Evolutionary conservation across 1,140 invertebrate species (phyloP), one percentile per base, ranked within the genome.

Genomic region (Cardiocondyla obscurior): DNA sequence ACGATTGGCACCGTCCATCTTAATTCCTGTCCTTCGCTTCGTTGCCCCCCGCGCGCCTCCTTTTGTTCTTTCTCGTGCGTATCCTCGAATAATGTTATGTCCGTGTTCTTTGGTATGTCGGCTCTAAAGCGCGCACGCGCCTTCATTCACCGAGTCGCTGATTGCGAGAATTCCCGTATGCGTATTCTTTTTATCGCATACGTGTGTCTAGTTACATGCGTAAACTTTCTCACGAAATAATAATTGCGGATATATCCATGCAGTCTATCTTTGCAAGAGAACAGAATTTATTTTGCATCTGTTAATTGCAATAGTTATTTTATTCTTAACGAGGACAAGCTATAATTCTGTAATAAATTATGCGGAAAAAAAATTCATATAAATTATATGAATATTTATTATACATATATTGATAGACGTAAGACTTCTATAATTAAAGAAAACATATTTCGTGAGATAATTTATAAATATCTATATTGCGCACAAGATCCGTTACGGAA

Each of bases 1-100:
- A 93, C 92, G 92, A 94, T 94, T 94, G 93, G 93, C 93, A 93
- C 92, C 92, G 93, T 93, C 90, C 90, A 92, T 94, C 92, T 92
- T 89, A 90, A 92, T 91, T 88, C 86, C 77, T 72, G 57, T 81
- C 76, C 81, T 79, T 86, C 70, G 81, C 73, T 88, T 53, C 28
- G 28, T 53, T 76, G 30, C 83, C 67, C 70, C 70, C 53, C 69
- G 65, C 46, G 53, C 36, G 64, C 46, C 55, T 62, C 82, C n/a
- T n/a, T 87, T 57, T 72, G 64, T 69, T n/a, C 83, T 46, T 82
- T 83, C 77, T 62, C 85, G 25, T 81, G 89, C 88, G 86, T 92
- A 93, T 92, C 91, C 92, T 85, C 73, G 84, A 89, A 89, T 90
- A 92, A 93, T 93, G 92, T 93, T 92, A 93, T 93, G 90, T 77